Conservation (phyloP, 2,113 vertebrate species). For the Neodontobutis hainanensis region DNA sequence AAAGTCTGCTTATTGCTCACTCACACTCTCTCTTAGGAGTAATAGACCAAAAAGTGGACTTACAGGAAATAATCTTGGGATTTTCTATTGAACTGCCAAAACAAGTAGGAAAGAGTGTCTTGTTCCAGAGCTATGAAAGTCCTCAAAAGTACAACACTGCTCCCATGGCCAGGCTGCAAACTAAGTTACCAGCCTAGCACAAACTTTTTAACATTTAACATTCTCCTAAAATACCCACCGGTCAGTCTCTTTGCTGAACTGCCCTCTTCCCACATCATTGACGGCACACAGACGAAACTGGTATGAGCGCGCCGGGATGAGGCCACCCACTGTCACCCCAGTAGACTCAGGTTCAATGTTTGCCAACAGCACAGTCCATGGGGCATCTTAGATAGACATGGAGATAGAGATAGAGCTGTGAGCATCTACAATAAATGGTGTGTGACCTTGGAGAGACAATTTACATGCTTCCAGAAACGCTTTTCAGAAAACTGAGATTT, state of each 20-base stretch:
- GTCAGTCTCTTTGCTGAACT: conserved; percentile 95
- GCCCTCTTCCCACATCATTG: conserved; percentile 94
- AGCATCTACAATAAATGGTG: conserved; percentile 11
- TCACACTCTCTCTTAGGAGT: conserved; percentile 27
- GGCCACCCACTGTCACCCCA: conserved; percentile 83
- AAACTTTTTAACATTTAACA: conserved; percentile 17
- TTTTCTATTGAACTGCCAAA: conserved; percentile 41
- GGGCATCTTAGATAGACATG: conserved; percentile 80
- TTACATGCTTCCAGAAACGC: conserved; percentile 16
- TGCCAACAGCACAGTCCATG: conserved; percentile 91
- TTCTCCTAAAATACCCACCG: conserved; percentile 78
- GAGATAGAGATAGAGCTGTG: conserved; percentile 8
- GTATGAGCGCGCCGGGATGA: conserved; percentile 93
- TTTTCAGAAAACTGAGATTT: conserved; percentile 14
- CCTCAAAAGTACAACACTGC: conserved; percentile 17
- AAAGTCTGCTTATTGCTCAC: conserved; percentile 36
- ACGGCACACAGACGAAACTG: conserved; percentile 95
- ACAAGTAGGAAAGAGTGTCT: conserved; percentile 7
- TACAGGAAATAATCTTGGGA: conserved; percentile 42
- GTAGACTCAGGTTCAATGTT: conserved; percentile 88
- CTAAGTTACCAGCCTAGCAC: conserved; percentile 14
- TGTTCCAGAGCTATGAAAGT: conserved; percentile 44
- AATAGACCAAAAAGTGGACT: conserved; percentile 47
- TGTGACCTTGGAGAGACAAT: conserved; percentile 29
- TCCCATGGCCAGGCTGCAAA: conserved; percentile 1